These are phyloP conservation scores for Garrulus glandarius DNA, from an alignment of 2,797 vertebrate genomes.

Conservation along the genomic window DNA sequence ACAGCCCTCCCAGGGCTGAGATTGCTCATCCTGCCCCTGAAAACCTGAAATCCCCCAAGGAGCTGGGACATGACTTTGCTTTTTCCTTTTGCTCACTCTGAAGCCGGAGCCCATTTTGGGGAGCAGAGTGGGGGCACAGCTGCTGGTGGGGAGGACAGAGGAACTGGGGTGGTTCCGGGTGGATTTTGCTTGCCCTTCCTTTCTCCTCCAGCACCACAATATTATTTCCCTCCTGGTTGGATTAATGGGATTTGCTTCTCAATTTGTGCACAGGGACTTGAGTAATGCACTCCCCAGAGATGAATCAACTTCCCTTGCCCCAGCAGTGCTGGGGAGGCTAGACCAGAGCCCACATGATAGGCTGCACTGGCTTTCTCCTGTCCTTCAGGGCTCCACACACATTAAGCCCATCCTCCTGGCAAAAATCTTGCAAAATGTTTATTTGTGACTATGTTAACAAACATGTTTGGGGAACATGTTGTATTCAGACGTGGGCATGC, in stretches of 20 bases:
- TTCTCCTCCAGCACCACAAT: background rate
- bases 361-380: background rate
- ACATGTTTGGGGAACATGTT: background rate
- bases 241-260: background rate
- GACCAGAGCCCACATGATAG: background rate
- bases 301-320: background rate
- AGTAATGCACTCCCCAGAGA: background rate
- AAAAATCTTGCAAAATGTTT: background rate
- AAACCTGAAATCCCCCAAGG: background rate
- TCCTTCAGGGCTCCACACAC: background rate
- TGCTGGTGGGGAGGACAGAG: rapidly evolving
- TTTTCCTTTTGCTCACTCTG: background rate
- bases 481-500: background rate
- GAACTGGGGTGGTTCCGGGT: background rate
- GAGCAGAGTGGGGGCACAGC: background rate
- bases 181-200: background rate
- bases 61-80: background rate
- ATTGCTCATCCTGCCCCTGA: background rate
- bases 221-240: background rate
- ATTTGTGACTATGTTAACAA: conserved; percentile 16
- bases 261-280: background rate
- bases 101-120: rapidly evolving
- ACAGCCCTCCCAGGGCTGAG: background rate
- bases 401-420: background rate
- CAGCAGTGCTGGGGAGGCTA: background rate